These are phyloP conservation scores for Pholis gunnellus DNA, from an alignment of 2,113 vertebrate genomes.

Conservation along the genomic window DNA sequence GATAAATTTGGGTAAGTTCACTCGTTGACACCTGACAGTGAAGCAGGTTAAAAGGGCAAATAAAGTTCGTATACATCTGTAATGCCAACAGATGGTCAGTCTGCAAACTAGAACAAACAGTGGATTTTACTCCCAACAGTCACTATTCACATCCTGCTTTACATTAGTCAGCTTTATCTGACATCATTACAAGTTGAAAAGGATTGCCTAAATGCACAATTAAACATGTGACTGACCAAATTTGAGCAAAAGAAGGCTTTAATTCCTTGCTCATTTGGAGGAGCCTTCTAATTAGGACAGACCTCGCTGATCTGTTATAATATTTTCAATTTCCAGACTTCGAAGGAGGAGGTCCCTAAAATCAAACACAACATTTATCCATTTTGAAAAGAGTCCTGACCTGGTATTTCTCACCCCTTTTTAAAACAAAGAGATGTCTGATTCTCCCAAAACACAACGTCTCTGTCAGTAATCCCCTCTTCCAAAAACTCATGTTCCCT, in stretches of 20 bases:
- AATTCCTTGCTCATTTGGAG: background rate
- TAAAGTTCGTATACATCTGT: background rate
- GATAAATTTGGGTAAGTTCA: background rate
- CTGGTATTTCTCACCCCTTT: background rate
- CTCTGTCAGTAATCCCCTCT: constrained; percentile 6
- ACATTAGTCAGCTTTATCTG: background rate
- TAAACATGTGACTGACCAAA: background rate
- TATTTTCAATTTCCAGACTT: background rate
- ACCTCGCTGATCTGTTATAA: background rate
- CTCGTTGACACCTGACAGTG: background rate
- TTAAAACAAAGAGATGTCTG: constrained; percentile 22
- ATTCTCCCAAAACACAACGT: background rate
- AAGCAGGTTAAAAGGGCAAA: background rate
- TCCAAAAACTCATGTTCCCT: background rate
- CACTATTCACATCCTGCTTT: background rate
- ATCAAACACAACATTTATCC: constrained; percentile 1
- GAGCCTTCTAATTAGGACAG: background rate
- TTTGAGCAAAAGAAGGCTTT: background rate
- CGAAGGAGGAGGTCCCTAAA: background rate
- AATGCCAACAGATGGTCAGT: background rate
- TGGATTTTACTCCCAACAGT: background rate
- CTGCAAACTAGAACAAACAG: background rate
- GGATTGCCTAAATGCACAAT: background rate
- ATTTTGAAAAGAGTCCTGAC: constrained; percentile 15
- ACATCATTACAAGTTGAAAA: background rate